phyloP scores from a whole-genome alignment of 1,140 invertebrate genomes.

The Meloidogyne chitwoodi region DNA sequence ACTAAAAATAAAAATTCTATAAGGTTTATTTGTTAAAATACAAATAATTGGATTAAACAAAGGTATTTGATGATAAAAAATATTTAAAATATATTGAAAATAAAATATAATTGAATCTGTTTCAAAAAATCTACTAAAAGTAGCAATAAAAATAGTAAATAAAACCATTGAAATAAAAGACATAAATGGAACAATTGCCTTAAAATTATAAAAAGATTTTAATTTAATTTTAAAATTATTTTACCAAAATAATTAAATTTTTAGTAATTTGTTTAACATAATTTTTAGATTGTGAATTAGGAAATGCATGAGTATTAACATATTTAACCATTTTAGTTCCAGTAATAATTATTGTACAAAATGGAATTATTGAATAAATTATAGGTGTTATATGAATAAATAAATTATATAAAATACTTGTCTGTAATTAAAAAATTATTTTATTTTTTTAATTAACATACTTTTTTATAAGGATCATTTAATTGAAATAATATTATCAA shows the following conservation, averaged over 20 bases:
- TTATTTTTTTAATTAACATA: no score
- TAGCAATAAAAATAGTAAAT: no score
- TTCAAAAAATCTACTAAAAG: no score
- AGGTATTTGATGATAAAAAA: not conserved
- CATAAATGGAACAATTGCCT: no score
- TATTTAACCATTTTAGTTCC: not conserved
- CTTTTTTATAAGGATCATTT: no score
- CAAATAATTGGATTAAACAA: not conserved
- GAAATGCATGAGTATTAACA: not conserved
- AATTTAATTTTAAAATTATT: no score
- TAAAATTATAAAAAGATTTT: no score
- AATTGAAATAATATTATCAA: no score
- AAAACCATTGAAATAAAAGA: no score
- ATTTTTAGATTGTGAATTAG: not conserved
- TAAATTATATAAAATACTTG: not conserved
- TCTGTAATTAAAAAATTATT: not conserved
- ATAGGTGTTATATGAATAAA: not conserved
- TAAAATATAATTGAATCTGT: no score
- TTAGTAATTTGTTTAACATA: not conserved
- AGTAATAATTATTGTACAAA: not conserved
- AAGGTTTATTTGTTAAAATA: no score
- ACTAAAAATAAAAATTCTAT: no score
- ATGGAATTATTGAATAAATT: not conserved
- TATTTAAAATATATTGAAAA: not conserved
- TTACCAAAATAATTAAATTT: not conserved